Percentiles rank a stretch among this genome's conserved stretches.
Conservation (phyloP, 2,888 invertebrate genomes). For the Cheilosia impressa region DNA sequence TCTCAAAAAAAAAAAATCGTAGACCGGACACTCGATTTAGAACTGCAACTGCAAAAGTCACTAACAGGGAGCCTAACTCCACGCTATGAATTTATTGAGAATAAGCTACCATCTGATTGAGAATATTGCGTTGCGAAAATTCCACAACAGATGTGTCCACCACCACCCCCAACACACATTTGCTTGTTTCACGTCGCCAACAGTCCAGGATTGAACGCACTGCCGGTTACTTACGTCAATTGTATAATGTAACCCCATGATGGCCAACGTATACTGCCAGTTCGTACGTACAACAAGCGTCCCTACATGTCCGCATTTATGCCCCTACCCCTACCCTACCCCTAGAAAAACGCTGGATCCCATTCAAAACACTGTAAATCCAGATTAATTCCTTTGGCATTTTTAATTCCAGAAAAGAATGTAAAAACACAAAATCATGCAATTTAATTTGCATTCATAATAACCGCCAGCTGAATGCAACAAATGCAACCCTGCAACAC, state of each 20-base stretch:
- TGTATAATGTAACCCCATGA: not conserved
- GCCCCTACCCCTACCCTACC: not conserved
- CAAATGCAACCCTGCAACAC: constrained; percentile 29
- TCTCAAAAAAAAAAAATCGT: too few relatives aligned
- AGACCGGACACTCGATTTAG: too few relatives aligned
- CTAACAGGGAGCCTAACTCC: too few relatives aligned
- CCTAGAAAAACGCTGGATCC: not conserved
- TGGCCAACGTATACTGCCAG: not conserved
- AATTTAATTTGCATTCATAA: constrained; percentile 51
- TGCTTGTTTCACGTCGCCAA: too few relatives aligned
- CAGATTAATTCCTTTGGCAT: constrained; percentile 16
- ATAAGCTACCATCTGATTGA: too few relatives aligned
- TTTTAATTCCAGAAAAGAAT: constrained; percentile 16
- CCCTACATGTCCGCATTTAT: not conserved
- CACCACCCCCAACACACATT: too few relatives aligned
- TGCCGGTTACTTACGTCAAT: not conserved
- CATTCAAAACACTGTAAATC: constrained; percentile 21
- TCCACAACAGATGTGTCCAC: too few relatives aligned
- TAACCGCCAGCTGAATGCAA: constrained; percentile 26
- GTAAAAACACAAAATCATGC: constrained; percentile 29
- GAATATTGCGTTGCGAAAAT: too few relatives aligned
- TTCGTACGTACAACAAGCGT: constrained; percentile 11
- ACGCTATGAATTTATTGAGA: too few relatives aligned
- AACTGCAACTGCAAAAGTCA: too few relatives aligned
- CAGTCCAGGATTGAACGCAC: too few relatives aligned